Conservation (phyloP, 2,888 invertebrate species). For the Drosophila multiciliata region DNA sequence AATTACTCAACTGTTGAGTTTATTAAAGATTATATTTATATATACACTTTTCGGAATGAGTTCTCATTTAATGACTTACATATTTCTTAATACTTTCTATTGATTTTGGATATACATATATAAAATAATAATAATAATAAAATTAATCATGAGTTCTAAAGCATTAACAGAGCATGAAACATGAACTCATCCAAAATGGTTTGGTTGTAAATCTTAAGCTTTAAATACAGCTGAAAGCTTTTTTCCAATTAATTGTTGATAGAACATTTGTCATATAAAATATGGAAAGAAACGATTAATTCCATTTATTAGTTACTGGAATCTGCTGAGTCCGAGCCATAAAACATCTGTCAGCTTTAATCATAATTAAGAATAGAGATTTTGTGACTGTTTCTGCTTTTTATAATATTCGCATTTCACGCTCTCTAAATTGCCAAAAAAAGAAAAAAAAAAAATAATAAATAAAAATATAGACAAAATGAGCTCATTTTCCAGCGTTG, state of each 20-base stretch:
- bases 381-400: constrained; percentile 5
- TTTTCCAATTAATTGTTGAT: constrained; percentile 6
- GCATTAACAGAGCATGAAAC: background rate
- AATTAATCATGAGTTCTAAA: background rate
- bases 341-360: constrained; percentile 8
- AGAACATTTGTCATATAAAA: background rate
- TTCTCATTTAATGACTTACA: background rate
- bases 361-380: constrained; percentile 6
- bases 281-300: constrained; percentile 1
- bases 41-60: background rate
- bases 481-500: constrained; percentile 67
- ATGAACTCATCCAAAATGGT: background rate
- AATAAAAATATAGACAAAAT: constrained; percentile 34
- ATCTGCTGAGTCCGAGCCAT: background rate
- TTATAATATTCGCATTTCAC: constrained; percentile 44
- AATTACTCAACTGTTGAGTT: background rate
- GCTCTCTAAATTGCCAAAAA: constrained; percentile 47
- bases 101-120: background rate
- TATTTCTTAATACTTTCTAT: background rate
- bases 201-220: background rate
- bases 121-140: background rate
- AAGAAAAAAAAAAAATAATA: background rate
- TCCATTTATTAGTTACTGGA: constrained; percentile 3
- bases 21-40: background rate
- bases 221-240: constrained; percentile 17